These are phyloP conservation scores for Acrossocheilus fasciatus DNA, from an alignment of 2,797 vertebrate genomes.

Conservation along the genomic window DNA sequence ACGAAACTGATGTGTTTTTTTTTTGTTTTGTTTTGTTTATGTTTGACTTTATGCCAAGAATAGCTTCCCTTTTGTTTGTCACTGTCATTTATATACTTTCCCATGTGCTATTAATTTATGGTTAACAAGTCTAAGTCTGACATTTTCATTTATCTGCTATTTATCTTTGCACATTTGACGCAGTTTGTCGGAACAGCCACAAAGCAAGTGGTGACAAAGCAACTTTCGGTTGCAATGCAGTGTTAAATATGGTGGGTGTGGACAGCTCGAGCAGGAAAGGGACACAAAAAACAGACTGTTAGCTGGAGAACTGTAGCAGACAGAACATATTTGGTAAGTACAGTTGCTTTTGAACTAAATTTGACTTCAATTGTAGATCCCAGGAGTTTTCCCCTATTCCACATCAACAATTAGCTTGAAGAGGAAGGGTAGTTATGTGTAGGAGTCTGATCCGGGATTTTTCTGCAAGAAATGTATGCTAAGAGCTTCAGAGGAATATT, in stretches of 20 bases:
- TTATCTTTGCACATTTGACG: neutral
- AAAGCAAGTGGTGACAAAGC: constrained; percentile 20
- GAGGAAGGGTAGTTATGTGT: neutral
- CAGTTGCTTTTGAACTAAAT: constrained; percentile 7
- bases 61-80: constrained; percentile 39
- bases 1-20: neutral
- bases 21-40: neutral
- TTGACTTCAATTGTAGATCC: neutral
- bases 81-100: constrained; percentile 63
- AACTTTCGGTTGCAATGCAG: constrained; percentile 10
- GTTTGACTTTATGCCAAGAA: neutral
- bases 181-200: constrained; percentile 10
- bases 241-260: constrained; percentile 29
- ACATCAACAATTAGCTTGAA: neutral
- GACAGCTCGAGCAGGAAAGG: constrained; percentile 55
- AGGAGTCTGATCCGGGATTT: neutral
- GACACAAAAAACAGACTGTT: constrained; percentile 9
- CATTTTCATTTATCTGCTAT: neutral
- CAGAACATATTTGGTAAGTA: neutral
- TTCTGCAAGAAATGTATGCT: neutral
- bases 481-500: neutral
- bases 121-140: neutral
- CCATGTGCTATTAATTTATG: constrained; percentile 44
- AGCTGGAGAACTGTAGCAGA: neutral
- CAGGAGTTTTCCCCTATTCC: neutral